Conservation (phyloP, 2,797 vertebrate genomes). For the Monodelphis domestica region DNA sequence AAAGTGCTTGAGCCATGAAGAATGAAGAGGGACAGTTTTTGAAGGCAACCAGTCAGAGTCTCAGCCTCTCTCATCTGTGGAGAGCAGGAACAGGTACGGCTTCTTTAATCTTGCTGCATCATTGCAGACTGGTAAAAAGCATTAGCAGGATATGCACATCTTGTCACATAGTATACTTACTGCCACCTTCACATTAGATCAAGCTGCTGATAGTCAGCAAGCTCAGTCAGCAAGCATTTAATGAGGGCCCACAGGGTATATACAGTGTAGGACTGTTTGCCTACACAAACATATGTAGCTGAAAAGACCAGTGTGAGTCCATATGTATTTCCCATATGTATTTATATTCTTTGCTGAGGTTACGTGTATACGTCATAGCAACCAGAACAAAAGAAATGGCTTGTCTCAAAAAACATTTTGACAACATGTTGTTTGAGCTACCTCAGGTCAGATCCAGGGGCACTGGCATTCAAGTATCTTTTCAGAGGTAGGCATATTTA, state of each 20-base stretch:
- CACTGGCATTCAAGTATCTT: background rate
- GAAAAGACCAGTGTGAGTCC: background rate
- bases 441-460: slow-evolving; percentile 13
- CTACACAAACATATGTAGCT: background rate
- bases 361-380: background rate
- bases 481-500: background rate
- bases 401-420: slow-evolving; percentile 28
- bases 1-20: slow-evolving; percentile 3
- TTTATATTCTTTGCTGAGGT: background rate
- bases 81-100: background rate
- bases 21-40: background rate
- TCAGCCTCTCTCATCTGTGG: background rate
- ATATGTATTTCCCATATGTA: background rate
- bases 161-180: background rate
- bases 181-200: background rate
- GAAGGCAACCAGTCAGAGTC: background rate
- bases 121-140: background rate
- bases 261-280: background rate
- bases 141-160: background rate
- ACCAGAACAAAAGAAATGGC: background rate
- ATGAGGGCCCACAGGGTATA: background rate
- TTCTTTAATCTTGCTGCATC: background rate
- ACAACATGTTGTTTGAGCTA: slow-evolving; percentile 1
- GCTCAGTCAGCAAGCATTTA: background rate
- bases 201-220: background rate